phyloP scores from a whole-genome alignment of 2,113 vertebrate genomes.

The Perognathus longimembris region DNA sequence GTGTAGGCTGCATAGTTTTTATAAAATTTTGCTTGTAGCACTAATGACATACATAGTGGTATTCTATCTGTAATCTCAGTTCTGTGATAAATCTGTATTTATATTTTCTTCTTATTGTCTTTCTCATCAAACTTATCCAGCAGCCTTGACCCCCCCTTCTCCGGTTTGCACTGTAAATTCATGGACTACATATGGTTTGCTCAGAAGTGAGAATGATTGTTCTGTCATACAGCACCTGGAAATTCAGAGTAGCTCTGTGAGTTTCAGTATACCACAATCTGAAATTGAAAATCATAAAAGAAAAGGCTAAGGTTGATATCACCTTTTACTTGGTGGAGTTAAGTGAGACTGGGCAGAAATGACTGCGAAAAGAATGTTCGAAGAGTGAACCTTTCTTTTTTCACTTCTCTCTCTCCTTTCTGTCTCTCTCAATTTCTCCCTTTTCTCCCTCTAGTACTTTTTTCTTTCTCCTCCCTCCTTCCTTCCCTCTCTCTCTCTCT shows the following conservation, averaged over 20 bases:
- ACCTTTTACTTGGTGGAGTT: background rate
- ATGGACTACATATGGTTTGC: background rate
- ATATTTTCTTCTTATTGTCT: background rate
- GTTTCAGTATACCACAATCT: background rate
- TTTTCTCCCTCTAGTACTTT: too few relatives aligned
- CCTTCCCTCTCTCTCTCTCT: too few relatives aligned
- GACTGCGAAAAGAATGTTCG: background rate
- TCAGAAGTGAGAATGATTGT: background rate
- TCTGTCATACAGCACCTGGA: background rate
- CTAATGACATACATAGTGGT: too few relatives aligned
- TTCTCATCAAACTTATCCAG: background rate
- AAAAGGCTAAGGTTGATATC: background rate
- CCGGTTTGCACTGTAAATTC: too few relatives aligned
- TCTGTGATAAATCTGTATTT: background rate
- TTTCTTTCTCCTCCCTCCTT: too few relatives aligned
- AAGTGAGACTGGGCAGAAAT: background rate
- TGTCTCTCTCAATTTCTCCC: too few relatives aligned
- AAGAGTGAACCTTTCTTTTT: background rate
- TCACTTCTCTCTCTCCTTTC: too few relatives aligned
- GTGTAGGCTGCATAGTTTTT: background rate
- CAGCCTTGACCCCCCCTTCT: background rate
- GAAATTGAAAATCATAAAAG: background rate
- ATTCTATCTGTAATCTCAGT: background rate
- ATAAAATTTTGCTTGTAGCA: background rate
- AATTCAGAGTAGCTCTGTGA: background rate